Evolutionary conservation across 37 sponge, comb jelly and placozoan species (phyloP).

Genomic region (Geodia barretti): DNA sequence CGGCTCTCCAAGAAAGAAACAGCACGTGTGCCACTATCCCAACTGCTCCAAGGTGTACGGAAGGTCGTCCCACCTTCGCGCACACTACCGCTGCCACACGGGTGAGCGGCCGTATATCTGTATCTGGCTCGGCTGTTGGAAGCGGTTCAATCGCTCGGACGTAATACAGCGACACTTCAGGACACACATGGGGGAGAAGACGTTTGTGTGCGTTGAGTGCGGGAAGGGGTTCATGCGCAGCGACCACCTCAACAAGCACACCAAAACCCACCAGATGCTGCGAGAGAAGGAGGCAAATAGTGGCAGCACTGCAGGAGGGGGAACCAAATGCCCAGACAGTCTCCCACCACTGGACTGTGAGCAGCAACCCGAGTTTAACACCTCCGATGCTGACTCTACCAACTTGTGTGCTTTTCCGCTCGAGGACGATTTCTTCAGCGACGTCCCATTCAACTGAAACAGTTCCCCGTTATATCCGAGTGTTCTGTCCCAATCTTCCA

Average conservation of each 20-base stretch:
- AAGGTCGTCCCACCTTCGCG: slow-evolving; percentile 80
- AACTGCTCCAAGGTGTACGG: slow-evolving; percentile 78
- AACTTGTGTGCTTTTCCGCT: no score
- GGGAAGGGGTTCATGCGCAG: slow-evolving; percentile 83
- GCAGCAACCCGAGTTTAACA: no score
- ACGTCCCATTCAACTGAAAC: no score
- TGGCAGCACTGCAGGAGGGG: no score
- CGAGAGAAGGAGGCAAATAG: no score
- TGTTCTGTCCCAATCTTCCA: no score
- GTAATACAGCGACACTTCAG: slow-evolving; percentile 80
- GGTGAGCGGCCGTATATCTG: slow-evolving; percentile 89
- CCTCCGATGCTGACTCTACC: no score
- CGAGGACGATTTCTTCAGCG: no score
- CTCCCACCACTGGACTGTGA: no score
- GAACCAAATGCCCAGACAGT: no score
- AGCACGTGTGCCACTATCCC: slow-evolving; percentile 81
- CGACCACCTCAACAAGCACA: slow-evolving; percentile 88
- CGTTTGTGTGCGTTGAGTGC: slow-evolving; percentile 66
- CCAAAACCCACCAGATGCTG: slow-evolving; percentile 65
- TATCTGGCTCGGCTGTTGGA: slow-evolving; percentile 78
- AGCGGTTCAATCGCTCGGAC: slow-evolving; percentile 82
- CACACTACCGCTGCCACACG: slow-evolving; percentile 85
- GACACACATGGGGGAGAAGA: slow-evolving; percentile 87
- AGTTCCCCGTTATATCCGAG: no score
- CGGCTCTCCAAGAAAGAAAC: slow-evolving; percentile 70